Percentiles rank a stretch among this genome's conserved stretches.
phyloP scores from a whole-genome alignment of 1,140 invertebrate genomes.

The Aethina tumida region DNA sequence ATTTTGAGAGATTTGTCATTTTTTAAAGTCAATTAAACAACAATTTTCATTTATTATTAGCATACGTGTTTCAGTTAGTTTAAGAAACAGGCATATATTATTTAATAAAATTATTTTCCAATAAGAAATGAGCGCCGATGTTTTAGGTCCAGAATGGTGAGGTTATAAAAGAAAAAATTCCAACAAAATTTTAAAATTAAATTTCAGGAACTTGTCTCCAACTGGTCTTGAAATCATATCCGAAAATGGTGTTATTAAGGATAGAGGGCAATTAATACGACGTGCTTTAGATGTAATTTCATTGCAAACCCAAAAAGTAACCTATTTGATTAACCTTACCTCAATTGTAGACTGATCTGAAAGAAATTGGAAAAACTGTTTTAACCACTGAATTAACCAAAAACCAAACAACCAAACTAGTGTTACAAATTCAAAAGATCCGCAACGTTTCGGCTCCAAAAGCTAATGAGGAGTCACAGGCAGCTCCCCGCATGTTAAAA shows the following conservation, averaged over 20 bases:
- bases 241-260: conserved; percentile 52
- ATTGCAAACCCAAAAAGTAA: conserved; percentile 9
- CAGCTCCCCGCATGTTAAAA: conserved; percentile 72
- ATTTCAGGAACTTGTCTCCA: conserved; percentile 55
- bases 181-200: background rate
- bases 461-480: conserved; percentile 73
- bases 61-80: no score
- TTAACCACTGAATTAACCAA: conserved; percentile 48
- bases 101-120: no score
- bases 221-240: conserved; percentile 54
- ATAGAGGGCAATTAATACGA: conserved; percentile 51
- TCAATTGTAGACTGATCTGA: conserved; percentile 57
- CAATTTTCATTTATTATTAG: no score
- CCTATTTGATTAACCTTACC: conserved; percentile 8
- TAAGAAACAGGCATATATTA: no score
- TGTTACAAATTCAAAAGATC: conserved; percentile 81
- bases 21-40: no score
- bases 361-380: conserved; percentile 57
- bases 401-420: conserved; percentile 49
- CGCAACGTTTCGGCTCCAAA: conserved; percentile 84
- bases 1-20: no score
- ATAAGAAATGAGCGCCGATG: background rate
- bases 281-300: conserved; percentile 64
- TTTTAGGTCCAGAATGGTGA: conserved; percentile 22
- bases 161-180: background rate